Evolutionary conservation across 2,797 vertebrate genomes (phyloP).

Genomic region (Malacoraja senta): DNA sequence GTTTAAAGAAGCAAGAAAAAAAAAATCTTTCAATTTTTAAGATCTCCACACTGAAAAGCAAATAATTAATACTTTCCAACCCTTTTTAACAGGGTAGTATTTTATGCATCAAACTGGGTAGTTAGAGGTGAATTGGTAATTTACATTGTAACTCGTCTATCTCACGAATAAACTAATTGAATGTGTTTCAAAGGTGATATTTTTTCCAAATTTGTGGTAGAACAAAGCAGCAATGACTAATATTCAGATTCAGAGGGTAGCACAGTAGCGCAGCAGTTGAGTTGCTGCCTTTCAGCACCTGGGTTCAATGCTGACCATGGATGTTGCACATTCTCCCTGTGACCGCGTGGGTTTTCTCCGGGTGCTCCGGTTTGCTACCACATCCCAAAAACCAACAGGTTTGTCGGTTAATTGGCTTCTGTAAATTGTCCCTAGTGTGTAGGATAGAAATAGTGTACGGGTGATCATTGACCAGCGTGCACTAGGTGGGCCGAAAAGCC

Average conservation of each 20-base stretch:
- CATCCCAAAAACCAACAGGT: too few species aligned
- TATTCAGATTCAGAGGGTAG: not conserved
- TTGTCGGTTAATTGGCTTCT: too few species aligned
- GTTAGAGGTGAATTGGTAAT: not conserved
- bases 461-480: too few species aligned
- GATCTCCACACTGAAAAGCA: not conserved
- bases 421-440: too few species aligned
- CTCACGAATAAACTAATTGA: not conserved
- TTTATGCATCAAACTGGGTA: not conserved
- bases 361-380: too few species aligned
- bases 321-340: too few species aligned
- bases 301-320: too few species aligned
- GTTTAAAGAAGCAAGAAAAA: not conserved
- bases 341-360: too few species aligned
- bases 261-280: too few species aligned
- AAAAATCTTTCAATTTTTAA: not conserved
- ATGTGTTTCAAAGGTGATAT: not conserved
- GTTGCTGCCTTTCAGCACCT: too few species aligned
- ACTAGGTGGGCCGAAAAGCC: too few species aligned
- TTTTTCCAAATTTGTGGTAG: not conserved
- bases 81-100: not conserved
- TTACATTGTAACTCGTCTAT: not conserved
- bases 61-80: not conserved
- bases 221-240: not conserved
- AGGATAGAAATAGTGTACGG: too few species aligned